Conservation (phyloP, 2,888 invertebrate species). For the Autographa pulchrina region DNA sequence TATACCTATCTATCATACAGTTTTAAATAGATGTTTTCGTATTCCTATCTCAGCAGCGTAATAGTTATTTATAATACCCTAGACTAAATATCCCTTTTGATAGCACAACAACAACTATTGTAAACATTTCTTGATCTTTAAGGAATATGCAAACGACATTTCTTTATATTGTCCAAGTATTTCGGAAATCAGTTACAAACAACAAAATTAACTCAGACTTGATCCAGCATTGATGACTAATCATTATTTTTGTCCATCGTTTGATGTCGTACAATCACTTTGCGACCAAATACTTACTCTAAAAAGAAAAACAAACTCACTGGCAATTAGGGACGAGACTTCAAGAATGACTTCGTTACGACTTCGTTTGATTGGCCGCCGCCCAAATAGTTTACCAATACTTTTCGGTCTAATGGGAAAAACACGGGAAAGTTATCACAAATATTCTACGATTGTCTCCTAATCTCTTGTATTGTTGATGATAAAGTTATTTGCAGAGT, state of each 20-base stretch:
- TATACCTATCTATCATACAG: constrained; percentile 36
- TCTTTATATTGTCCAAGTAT: not conserved
- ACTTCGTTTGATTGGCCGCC: constrained; percentile 52
- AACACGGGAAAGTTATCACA: constrained; percentile 43
- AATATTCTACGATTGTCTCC: constrained; percentile 33
- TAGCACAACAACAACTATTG: not conserved
- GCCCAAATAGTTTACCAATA: constrained; percentile 59
- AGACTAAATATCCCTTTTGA: not conserved
- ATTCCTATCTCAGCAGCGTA: too few species aligned
- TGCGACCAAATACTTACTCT: not conserved
- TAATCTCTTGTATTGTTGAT: constrained; percentile 18
- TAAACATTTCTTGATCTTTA: not conserved
- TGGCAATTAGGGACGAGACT: constrained; percentile 23
- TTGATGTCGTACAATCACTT: not conserved
- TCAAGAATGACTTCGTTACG: constrained; percentile 30
- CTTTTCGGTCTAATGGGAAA: constrained; percentile 31
- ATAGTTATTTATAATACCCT: too few species aligned
- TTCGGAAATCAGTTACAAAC: not conserved
- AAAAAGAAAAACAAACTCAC: constrained; percentile 22
- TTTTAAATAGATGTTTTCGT: constrained; percentile 20
- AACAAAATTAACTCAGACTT: not conserved
- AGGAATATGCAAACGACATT: not conserved
- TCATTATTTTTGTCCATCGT: not conserved
- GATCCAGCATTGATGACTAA: not conserved
- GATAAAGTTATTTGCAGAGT: not conserved